Conservation (phyloP, 2,888 invertebrate genomes). For the Eugnorisma glareosa region DNA sequence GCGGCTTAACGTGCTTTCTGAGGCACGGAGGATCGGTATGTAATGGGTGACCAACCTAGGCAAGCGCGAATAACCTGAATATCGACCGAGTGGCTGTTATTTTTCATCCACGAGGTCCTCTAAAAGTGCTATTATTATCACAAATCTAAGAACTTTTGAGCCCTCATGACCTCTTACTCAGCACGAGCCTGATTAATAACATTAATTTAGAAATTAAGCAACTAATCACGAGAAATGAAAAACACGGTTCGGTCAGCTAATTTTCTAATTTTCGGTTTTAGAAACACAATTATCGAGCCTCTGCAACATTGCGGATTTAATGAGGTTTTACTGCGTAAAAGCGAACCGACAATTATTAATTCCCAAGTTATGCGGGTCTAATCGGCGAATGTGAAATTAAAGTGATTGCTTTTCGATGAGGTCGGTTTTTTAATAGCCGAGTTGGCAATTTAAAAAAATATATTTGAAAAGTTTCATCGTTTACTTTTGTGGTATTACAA, state of each 20-base stretch:
- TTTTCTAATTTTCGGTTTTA: constrained; percentile 36
- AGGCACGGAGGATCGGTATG: no score
- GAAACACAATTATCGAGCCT: constrained; percentile 41
- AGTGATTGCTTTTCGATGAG: constrained; percentile 64
- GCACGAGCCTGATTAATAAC: background rate
- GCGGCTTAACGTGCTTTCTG: no score
- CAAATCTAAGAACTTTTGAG: background rate
- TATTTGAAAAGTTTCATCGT: constrained; percentile 46
- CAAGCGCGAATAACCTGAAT: no score
- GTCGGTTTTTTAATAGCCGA: constrained; percentile 41
- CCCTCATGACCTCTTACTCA: background rate
- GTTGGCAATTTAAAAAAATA: constrained; percentile 51
- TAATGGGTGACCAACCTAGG: no score
- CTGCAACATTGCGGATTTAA: constrained; percentile 43
- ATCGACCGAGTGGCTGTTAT: no score
- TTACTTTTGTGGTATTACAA: constrained; percentile 21
- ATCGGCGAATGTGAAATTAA: constrained; percentile 59
- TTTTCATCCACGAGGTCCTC: no score
- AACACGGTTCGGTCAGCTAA: constrained; percentile 28
- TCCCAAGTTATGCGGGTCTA: constrained; percentile 57
- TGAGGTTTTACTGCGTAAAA: constrained; percentile 51
- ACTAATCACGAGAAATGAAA: constrained; percentile 9
- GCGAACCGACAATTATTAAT: constrained; percentile 62
- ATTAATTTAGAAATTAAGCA: background rate
- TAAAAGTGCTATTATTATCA: no score